These are phyloP conservation scores for Chelon auratus DNA, from an alignment of 2,797 vertebrate species.

Conservation along the genomic window DNA sequence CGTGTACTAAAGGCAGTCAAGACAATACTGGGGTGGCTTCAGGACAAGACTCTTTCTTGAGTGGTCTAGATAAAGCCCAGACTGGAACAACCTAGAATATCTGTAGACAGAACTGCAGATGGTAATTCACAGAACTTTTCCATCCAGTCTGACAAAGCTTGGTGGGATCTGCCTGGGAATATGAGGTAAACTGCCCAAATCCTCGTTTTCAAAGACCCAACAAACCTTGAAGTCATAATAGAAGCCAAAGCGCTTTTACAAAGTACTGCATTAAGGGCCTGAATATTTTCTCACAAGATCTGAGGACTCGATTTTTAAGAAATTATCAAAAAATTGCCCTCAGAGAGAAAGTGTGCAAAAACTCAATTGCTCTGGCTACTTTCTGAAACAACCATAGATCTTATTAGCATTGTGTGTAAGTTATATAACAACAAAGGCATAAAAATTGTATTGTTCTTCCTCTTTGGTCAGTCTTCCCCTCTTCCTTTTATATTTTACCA, in stretches of 20 bases:
- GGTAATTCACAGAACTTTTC: not conserved
- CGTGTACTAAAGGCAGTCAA: not conserved
- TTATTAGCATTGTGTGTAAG: not conserved
- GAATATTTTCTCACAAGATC: not conserved
- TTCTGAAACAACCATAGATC: not conserved
- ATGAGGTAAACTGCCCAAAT: too few species aligned
- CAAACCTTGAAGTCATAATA: too few species aligned
- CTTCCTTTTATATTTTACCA: conserved; percentile 16
- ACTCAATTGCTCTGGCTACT: not conserved
- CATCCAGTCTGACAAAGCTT: too few species aligned
- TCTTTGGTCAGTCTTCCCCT: not conserved
- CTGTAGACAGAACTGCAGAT: too few species aligned
- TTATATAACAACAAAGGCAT: not conserved
- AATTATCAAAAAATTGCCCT: not conserved
- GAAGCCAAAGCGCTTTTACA: too few species aligned
- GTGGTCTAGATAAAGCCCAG: too few species aligned
- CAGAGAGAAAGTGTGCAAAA: too few species aligned
- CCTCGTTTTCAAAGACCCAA: too few species aligned
- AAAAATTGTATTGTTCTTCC: not conserved
- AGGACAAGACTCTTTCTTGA: too few species aligned
- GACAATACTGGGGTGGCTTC: too few species aligned
- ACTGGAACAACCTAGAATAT: too few species aligned
- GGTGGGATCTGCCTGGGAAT: too few species aligned
- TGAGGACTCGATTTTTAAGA: not conserved
- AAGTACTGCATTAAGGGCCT: not conserved